phyloP scores from a whole-genome alignment of 2,113 vertebrate genomes.

The Osmerus mordax region DNA sequence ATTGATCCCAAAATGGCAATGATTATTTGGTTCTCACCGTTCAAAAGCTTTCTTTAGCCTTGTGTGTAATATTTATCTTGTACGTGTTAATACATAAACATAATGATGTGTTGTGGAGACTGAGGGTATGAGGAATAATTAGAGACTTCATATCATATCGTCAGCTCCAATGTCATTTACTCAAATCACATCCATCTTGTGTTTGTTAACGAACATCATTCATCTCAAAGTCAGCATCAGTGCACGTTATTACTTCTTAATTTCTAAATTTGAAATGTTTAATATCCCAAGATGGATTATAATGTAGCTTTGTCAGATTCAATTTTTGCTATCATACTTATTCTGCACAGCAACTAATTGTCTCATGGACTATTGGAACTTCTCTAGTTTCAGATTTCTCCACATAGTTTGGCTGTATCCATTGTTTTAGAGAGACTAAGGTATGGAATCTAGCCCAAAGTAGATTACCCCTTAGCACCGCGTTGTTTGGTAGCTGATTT shows the following conservation, averaged over 20 bases:
- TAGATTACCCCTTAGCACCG: not conserved
- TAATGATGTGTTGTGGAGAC: constrained; percentile 13
- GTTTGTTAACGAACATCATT: constrained; percentile 70
- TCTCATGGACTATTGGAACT: too few species aligned
- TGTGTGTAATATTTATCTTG: not conserved
- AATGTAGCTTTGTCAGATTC: constrained; percentile 77
- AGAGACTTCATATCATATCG: constrained; percentile 52
- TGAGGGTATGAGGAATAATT: constrained; percentile 42
- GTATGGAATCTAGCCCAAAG: not conserved
- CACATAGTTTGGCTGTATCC: constrained; percentile 12
- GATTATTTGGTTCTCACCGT: too few species aligned
- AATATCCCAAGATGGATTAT: constrained; percentile 81
- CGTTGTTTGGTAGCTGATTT: not conserved
- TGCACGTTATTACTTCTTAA: constrained; percentile 74
- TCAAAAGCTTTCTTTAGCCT: too few species aligned
- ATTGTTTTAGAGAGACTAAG: constrained; percentile 24
- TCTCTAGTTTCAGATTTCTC: not conserved
- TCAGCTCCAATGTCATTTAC: constrained; percentile 59
- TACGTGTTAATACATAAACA: not conserved
- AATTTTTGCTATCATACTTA: constrained; percentile 74
- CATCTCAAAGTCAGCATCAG: constrained; percentile 70
- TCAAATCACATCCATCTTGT: constrained; percentile 55
- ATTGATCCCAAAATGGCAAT: too few species aligned
- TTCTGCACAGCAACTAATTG: constrained; percentile 47
- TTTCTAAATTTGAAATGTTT: constrained; percentile 78